Conservation (phyloP, 2,797 vertebrate species). For the Leptodactylus fallax region DNA sequence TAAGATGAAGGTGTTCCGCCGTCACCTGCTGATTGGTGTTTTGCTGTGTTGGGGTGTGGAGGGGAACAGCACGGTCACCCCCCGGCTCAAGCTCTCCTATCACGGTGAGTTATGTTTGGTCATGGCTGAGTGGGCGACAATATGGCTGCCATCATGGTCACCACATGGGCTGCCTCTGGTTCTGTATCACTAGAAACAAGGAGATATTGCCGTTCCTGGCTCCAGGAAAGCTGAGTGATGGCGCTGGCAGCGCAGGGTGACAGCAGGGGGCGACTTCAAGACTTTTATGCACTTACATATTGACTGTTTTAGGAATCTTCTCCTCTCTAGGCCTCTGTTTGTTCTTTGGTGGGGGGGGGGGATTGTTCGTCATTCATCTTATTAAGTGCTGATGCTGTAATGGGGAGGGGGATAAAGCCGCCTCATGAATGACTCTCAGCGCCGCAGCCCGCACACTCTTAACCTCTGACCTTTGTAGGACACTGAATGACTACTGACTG, state of each 20-base stretch:
- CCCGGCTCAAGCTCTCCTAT: constrained; percentile 55
- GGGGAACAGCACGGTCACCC: constrained; percentile 32
- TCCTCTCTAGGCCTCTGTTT: neutral
- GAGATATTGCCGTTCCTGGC: no score
- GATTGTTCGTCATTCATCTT: neutral
- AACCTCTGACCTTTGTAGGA: constrained; percentile 11
- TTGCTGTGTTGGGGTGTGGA: constrained; percentile 14
- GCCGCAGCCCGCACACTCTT: neutral
- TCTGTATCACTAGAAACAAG: no score
- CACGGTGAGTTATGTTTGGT: constrained; percentile 30
- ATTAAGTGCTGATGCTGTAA: neutral
- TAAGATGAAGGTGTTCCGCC: constrained; percentile 30
- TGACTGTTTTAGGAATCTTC: no score
- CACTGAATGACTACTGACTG: neutral
- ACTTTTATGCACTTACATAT: no score
- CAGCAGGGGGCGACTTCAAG: neutral
- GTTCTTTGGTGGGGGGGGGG: neutral
- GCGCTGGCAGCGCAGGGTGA: neutral
- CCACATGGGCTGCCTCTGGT: neutral
- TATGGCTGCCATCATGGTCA: no score
- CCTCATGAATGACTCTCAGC: neutral
- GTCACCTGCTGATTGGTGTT: neutral
- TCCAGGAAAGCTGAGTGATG: neutral
- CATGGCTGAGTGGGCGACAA: no score
- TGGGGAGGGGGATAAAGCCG: neutral